phyloP scores from a whole-genome alignment of 2,113 vertebrate genomes.

The Anser cygnoides region DNA sequence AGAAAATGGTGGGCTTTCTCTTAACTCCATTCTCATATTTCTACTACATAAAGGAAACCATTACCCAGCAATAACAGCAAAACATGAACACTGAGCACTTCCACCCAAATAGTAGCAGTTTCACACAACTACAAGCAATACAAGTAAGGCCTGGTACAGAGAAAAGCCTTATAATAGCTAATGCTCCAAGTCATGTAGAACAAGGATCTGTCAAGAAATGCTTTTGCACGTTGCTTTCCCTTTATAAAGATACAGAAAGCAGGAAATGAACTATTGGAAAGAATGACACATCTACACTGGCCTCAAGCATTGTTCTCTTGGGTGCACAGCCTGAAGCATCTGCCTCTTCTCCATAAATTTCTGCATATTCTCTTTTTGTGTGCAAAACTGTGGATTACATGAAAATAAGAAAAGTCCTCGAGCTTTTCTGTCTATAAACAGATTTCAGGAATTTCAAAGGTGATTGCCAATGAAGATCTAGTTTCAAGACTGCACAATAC shows the following conservation, averaged over 20 bases:
- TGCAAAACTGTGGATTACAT: background rate
- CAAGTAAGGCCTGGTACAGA: background rate
- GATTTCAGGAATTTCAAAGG: background rate
- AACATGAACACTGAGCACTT: background rate
- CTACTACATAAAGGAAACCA: background rate
- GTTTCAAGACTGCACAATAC: background rate
- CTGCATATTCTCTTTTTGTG: background rate
- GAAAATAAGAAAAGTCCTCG: constrained; percentile 1
- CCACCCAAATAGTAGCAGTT: background rate
- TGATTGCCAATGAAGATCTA: background rate
- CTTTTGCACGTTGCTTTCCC: background rate
- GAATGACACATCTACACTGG: background rate
- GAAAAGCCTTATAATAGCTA: background rate
- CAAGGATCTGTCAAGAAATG: background rate
- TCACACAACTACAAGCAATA: background rate
- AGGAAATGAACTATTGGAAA: background rate
- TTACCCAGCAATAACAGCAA: fast-evolving
- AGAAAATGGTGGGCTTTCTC: background rate
- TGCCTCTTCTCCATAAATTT: background rate
- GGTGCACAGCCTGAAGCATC: background rate
- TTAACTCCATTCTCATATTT: background rate
- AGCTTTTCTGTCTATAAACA: background rate
- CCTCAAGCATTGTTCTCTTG: background rate
- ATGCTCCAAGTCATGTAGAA: background rate
- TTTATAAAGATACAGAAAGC: background rate